Conservation (phyloP, 1,140 invertebrate genomes). For the Monomorium pharaonis region DNA sequence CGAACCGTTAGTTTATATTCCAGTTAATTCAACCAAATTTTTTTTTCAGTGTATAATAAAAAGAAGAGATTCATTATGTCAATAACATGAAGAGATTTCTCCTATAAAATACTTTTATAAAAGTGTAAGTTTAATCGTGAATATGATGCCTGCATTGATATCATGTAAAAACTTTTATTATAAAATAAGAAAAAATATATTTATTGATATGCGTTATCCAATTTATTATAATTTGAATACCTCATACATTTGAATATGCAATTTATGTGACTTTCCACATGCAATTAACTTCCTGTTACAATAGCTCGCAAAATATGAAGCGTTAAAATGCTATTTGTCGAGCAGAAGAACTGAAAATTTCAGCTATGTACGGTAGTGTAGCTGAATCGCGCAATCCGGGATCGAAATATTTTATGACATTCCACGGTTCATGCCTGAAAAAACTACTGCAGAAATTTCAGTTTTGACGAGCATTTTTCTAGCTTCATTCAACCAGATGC, state of each 20-base stretch:
- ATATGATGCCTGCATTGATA: neutral
- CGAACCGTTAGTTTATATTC: no score
- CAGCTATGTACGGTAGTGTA: constrained; percentile 1
- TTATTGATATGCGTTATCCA: neutral
- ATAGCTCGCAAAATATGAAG: neutral
- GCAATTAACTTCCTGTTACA: constrained; percentile 19
- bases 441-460: constrained; percentile 37
- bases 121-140: neutral
- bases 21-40: no score
- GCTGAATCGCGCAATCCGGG: constrained; percentile 32
- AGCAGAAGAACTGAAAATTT: constrained; percentile 37
- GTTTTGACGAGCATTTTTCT: constrained; percentile 40
- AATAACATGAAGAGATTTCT: neutral
- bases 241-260: neutral
- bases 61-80: neutral
- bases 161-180: neutral
- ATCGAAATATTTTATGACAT: constrained; percentile 52
- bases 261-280: neutral
- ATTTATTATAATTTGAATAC: constrained; percentile 6
- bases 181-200: neutral
- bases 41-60: no score
- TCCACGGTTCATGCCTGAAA: constrained; percentile 29
- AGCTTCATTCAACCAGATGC: constrained; percentile 22
- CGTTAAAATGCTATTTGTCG: constrained; percentile 35
- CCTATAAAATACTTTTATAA: neutral